These are phyloP conservation scores for Mobula hypostoma DNA, from an alignment of 2,113 vertebrate species.

Conservation along the genomic window DNA sequence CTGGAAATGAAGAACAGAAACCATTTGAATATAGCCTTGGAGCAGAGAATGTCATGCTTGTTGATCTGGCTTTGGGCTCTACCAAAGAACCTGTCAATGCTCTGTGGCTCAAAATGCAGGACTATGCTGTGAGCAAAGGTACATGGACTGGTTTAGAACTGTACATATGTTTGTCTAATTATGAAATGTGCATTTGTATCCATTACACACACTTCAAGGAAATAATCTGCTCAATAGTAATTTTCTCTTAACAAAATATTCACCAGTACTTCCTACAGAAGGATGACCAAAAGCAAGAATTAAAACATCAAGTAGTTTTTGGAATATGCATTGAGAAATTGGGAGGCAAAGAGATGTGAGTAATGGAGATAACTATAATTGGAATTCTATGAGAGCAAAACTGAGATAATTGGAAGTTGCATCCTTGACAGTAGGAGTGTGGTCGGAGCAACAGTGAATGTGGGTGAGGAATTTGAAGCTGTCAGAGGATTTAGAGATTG, in stretches of 20 bases:
- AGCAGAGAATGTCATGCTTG: conserved; percentile 72
- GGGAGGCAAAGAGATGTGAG: not conserved
- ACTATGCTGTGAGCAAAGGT: conserved; percentile 96
- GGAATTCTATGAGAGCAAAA: not conserved
- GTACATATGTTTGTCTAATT: not conserved
- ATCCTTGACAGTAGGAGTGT: not conserved
- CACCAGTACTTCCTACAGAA: not conserved
- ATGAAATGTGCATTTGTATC: not conserved
- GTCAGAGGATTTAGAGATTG: not conserved
- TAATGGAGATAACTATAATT: not conserved
- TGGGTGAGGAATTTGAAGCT: not conserved
- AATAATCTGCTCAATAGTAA: not conserved
- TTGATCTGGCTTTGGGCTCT: conserved; percentile 85
- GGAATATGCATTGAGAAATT: not conserved
- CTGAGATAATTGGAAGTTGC: not conserved
- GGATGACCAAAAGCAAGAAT: not conserved
- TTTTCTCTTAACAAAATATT: not conserved
- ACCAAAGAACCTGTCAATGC: conserved; percentile 88
- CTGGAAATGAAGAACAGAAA: conserved; percentile 94
- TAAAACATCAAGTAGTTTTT: not conserved
- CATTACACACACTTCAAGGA: not conserved
- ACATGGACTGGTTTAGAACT: conserved; percentile 34
- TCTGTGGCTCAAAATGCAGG: conserved; percentile 94
- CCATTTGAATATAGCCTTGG: conserved; percentile 82
- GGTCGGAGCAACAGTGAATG: not conserved